Percentiles rank a stretch among this genome's conserved stretches.
Conservation (phyloP, 2,113 vertebrate genomes). For the Guaruba guarouba region DNA sequence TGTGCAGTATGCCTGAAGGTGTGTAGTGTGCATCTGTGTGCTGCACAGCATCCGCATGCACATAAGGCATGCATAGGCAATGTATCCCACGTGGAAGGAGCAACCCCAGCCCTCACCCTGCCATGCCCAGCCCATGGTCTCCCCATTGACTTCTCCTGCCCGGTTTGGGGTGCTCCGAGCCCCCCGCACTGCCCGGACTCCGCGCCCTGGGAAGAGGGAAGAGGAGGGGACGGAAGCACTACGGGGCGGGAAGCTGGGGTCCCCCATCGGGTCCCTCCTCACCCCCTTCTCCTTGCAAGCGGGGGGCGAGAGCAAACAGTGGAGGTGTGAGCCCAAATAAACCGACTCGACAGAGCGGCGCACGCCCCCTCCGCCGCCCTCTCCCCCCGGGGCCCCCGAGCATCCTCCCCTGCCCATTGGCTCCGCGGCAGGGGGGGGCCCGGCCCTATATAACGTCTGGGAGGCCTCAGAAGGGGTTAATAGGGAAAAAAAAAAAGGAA, state of each 20-base stretch:
- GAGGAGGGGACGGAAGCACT: not conserved
- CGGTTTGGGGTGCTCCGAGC: not conserved
- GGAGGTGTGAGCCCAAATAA: slow-evolving; percentile 19
- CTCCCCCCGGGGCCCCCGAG: slow-evolving; percentile 33
- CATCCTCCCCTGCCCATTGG: slow-evolving; percentile 77
- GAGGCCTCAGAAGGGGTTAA: slow-evolving; percentile 77
- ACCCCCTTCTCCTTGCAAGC: not conserved
- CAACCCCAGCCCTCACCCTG: too few species aligned
- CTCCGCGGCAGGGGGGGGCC: slow-evolving; percentile 31
- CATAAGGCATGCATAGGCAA: not conserved
- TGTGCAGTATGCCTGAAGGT: not conserved
- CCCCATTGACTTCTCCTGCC: accelerated
- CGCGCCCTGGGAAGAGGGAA: not conserved
- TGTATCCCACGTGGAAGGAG: accelerated
- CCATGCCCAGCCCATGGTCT: not conserved
- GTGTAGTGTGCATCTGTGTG: accelerated
- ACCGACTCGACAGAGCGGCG: not conserved
- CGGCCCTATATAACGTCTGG: slow-evolving; percentile 79
- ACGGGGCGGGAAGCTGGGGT: not conserved
- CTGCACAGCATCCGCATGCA: not conserved
- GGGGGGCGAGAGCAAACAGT: not conserved
- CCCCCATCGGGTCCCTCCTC: not conserved
- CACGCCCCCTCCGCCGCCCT: slow-evolving; percentile 62
- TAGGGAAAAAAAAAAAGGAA: not conserved
- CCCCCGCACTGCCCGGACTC: not conserved